Conservation (phyloP, 2,113 vertebrate species). For the Columba janthina region DNA sequence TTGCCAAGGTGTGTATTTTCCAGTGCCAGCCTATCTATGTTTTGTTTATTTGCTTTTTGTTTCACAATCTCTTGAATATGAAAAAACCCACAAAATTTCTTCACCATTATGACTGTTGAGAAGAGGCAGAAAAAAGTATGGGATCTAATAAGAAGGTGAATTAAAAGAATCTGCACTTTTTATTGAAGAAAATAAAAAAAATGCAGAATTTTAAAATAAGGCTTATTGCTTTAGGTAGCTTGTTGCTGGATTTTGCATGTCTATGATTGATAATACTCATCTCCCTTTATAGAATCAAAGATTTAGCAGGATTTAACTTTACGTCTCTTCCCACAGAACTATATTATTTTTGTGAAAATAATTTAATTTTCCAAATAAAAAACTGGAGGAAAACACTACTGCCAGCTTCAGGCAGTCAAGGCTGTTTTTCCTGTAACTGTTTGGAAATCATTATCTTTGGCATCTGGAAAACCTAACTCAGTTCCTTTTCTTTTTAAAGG, state of each 20-base stretch:
- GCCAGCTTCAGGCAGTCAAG: background rate
- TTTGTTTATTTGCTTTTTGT: background rate
- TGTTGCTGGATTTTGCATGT: background rate
- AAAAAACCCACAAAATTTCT: background rate
- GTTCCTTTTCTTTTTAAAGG: background rate
- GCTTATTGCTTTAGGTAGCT: background rate
- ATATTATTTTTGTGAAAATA: background rate
- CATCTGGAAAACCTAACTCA: background rate
- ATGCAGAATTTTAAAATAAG: background rate
- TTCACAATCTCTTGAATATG: background rate
- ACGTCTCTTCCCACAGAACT: background rate
- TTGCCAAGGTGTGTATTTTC: background rate
- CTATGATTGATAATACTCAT: background rate
- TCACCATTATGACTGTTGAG: background rate
- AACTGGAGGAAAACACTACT: background rate
- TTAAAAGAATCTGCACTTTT: background rate
- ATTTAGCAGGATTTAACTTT: background rate
- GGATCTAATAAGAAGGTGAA: background rate
- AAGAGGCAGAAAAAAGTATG: background rate
- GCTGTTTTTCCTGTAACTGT: background rate
- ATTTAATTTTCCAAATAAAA: background rate
- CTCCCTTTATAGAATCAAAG: background rate
- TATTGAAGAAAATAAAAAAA: background rate
- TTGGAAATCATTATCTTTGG: background rate
- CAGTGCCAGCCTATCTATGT: background rate